Evolutionary conservation across 2,113 vertebrate species (phyloP), one percentile per base, ranked within the genome.

Genomic region (Aythya baeri): DNA sequence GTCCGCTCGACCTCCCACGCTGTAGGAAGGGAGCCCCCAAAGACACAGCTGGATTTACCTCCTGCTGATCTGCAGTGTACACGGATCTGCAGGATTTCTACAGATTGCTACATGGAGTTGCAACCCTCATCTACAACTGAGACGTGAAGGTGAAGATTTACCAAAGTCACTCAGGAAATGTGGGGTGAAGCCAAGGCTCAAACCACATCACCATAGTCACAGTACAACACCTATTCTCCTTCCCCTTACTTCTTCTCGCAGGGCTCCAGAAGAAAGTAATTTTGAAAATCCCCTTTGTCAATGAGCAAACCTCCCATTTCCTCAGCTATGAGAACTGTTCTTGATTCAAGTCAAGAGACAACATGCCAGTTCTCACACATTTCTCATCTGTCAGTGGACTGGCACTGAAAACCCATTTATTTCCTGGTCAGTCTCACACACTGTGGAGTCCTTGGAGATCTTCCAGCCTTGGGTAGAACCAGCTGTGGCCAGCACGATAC

Each of bases 1-100:
- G 32, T 67, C 22, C 63, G 43, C 1, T 0, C 0, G 0, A 29
- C 36, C 27, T n/a, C 63, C 27, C 1, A 1, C 22, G 9, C 34
- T 31, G 11, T 11, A n/a, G 46, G 59, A 67, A 72, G 32, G 32
- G 43, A 73, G 9, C 49, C 11, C 17, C 23, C n/a, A 29, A 11
- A 32, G 46, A 31, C 50, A 50, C 11, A 76, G 58, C 25, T 7
- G 9, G 10, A 34, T 49, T 68, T 73, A 11, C 25, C 25, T 81
- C 54, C n/a, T 63, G 41, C 29, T 44, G 11, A 11, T 49, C 50
- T 31, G 59, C 34, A 67, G 43, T 5, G 13, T 7, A 31, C 12
- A 34, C 34, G 34, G 34, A 34, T 34, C 34, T 34, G 34, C 34
- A 34, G 34, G 34, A 34, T 34, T 34, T 34, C 34, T 34, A 34